Conservation (phyloP, 2,113 vertebrate genomes). For the Ginglymostoma cirratum region DNA sequence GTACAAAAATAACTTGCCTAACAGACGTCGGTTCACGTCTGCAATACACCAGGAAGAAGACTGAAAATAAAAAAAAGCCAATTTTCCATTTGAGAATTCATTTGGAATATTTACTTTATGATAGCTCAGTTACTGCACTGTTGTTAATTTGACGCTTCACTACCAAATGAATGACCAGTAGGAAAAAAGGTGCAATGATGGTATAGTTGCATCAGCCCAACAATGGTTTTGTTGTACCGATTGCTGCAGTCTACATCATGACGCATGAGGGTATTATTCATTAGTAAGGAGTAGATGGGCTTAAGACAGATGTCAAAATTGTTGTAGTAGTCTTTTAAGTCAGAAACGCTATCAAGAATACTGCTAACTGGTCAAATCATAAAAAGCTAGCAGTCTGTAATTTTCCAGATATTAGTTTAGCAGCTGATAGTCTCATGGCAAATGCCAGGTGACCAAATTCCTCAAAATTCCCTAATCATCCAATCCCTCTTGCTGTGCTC, state of each 20-base stretch:
- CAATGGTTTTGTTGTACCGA: conserved; percentile 54
- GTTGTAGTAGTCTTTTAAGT: conserved; percentile 70
- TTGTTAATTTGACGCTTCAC: neutral
- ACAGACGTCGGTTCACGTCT: neutral
- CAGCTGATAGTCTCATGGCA: conserved; percentile 68
- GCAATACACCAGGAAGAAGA: conserved; percentile 5
- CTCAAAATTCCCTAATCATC: conserved; percentile 58
- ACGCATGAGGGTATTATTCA: conserved; percentile 56
- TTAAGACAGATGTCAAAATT: conserved; percentile 29
- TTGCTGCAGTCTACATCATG: conserved; percentile 61
- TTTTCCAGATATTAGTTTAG: conserved; percentile 72
- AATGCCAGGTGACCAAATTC: conserved; percentile 57
- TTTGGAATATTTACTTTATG: conserved; percentile 16
- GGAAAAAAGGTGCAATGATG: conserved; percentile 13
- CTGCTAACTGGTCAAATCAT: conserved; percentile 69
- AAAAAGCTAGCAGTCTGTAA: conserved; percentile 68
- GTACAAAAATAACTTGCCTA: neutral
- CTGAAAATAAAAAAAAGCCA: neutral
- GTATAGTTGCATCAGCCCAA: conserved; percentile 19
- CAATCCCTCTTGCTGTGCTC: conserved; percentile 63
- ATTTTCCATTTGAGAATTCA: conserved; percentile 32
- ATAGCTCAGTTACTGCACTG: conserved; percentile 11
- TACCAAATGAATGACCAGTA: neutral
- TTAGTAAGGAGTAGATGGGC: conserved; percentile 51
- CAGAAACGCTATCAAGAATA: conserved; percentile 52